Percentiles rank a stretch among this genome's conserved stretches.
These are phyloP conservation scores for Rhagium mordax DNA, from an alignment of 2,888 invertebrate genomes.

Conservation along the genomic window DNA sequence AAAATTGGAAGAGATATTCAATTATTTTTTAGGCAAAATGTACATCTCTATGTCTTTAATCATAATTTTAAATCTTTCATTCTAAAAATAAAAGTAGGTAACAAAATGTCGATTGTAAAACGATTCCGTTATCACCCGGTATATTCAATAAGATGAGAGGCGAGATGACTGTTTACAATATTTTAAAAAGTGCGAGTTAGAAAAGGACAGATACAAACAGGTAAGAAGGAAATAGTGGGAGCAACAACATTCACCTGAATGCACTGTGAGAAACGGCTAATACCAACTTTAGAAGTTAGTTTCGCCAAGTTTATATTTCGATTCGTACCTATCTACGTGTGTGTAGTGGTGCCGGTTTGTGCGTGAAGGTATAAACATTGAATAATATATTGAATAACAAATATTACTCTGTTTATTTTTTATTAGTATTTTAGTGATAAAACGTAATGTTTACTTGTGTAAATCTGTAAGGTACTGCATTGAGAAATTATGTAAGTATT, in stretches of 20 bases:
- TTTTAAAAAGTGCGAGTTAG: slow-evolving; percentile 6
- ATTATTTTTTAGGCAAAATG: no score
- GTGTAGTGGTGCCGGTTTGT: slow-evolving; percentile 13
- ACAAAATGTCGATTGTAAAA: no score
- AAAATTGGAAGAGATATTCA: no score
- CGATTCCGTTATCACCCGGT: no score
- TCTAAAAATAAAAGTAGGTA: no score
- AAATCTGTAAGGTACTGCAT: background rate
- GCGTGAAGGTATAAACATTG: slow-evolving; percentile 19
- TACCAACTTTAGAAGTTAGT: slow-evolving; percentile 29
- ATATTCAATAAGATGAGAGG: no score
- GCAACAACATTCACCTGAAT: slow-evolving; percentile 47
- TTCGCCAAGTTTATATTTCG: slow-evolving; percentile 20
- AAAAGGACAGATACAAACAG: slow-evolving; percentile 32
- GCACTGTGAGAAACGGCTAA: slow-evolving; percentile 22
- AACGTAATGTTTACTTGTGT: background rate
- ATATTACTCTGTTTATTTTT: no score
- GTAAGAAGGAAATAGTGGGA: slow-evolving; percentile 48
- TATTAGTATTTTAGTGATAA: background rate
- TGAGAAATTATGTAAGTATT: background rate
- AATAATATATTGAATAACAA: slow-evolving; percentile 5
- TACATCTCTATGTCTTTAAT: no score
- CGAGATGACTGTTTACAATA: background rate
- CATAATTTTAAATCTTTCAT: no score
- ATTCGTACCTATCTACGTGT: no score